Evolutionary conservation across 2,113 vertebrate species (phyloP).

Genomic region (Fulica atra): DNA sequence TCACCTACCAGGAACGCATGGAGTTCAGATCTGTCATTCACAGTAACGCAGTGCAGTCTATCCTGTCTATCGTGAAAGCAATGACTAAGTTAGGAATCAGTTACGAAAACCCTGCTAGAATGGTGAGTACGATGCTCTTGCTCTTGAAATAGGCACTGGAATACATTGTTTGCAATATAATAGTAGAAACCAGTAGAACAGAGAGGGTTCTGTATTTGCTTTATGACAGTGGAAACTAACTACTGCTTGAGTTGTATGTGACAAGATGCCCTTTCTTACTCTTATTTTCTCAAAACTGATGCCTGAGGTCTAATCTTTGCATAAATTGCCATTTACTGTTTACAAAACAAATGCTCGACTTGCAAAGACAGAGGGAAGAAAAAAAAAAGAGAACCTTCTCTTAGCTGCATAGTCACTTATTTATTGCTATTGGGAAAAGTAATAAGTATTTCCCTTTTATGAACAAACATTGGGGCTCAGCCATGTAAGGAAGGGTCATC

Average conservation of each 20-base stretch:
- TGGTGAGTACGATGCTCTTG: constrained; percentile 61
- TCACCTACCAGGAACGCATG: constrained; percentile 73
- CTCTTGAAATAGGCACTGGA: background rate
- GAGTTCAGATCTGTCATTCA: constrained; percentile 75
- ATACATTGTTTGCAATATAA: background rate
- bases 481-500: background rate
- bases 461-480: background rate
- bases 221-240: background rate
- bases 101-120: constrained; percentile 69
- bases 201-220: background rate
- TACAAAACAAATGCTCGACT: background rate
- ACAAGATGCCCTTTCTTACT: background rate
- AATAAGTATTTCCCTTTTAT: background rate
- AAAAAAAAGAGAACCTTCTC: background rate
- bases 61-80: constrained; percentile 77
- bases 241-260: background rate
- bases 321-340: background rate
- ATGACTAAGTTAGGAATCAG: constrained; percentile 73
- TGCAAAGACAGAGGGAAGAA: background rate
- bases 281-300: background rate
- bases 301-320: background rate
- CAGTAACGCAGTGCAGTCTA: constrained; percentile 75
- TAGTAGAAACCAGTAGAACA: background rate
- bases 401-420: background rate
- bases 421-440: background rate